Conservation (phyloP, 2,113 vertebrate species). For the Agelaius phoeniceus region DNA sequence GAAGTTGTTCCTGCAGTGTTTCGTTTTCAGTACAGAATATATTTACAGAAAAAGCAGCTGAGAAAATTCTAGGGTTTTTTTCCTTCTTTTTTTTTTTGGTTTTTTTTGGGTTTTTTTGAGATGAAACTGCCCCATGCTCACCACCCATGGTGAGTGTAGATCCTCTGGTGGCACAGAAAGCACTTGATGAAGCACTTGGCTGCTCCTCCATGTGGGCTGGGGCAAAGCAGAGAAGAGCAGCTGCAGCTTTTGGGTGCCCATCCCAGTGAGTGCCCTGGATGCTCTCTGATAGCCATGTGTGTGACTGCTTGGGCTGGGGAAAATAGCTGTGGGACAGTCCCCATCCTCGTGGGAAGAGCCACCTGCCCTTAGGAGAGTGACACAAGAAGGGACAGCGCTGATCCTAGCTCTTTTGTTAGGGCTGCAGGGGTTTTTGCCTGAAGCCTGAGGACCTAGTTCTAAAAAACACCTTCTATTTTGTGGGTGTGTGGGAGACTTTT, state of each 20-base stretch:
- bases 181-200: not conserved
- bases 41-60: not conserved
- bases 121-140: rapidly evolving
- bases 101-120: not conserved
- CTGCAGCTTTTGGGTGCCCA: not conserved
- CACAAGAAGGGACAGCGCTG: not conserved
- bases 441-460: not conserved
- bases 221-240: not conserved
- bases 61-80: not conserved
- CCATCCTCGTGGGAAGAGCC: not conserved
- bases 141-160: rapidly evolving
- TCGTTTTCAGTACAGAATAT: not conserved
- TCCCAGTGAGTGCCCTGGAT: not conserved
- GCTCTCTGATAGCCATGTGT: not conserved
- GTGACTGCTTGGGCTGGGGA: not conserved
- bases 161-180: not conserved
- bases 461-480: not conserved
- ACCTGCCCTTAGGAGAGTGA: not conserved
- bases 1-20: not conserved
- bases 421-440: not conserved
- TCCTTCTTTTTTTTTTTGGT: too few relatives aligned
- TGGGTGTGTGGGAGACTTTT: not conserved
- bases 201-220: not conserved
- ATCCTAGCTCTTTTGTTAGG: not conserved
- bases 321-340: not conserved